phyloP scores from a whole-genome alignment of 2,888 invertebrate genomes.

The Antheraea yamamai region DNA sequence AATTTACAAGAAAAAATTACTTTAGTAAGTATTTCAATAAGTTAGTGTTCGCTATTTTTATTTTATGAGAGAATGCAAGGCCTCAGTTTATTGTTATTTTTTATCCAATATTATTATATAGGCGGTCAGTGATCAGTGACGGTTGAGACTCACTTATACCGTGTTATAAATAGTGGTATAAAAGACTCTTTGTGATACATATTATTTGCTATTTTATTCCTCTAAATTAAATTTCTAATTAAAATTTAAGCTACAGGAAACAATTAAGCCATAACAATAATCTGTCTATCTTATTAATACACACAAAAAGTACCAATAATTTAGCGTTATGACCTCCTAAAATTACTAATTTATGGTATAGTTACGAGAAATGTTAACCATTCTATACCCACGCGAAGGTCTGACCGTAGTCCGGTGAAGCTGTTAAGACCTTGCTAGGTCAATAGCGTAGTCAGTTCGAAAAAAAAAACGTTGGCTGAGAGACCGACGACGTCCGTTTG shows the following conservation, averaged over 20 bases:
- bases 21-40: constrained; percentile 6
- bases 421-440: too few relatives aligned
- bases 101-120: constrained; percentile 7
- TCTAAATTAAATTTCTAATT: background rate
- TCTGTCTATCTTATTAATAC: background rate
- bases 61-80: constrained; percentile 13
- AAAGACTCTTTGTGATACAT: background rate
- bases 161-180: background rate
- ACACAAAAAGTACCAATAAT: background rate
- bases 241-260: too few relatives aligned
- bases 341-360: background rate
- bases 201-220: background rate
- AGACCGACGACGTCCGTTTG: too few relatives aligned
- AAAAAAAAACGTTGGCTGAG: too few relatives aligned
- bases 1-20: background rate
- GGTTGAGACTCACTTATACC: background rate
- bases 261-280: background rate
- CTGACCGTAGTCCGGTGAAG: too few relatives aligned
- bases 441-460: too few relatives aligned
- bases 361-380: too few relatives aligned
- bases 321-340: background rate
- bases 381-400: too few relatives aligned
- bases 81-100: constrained; percentile 14
- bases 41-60: constrained; percentile 1
- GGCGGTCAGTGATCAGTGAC: constrained; percentile 6